phyloP scores from a whole-genome alignment of 2,888 invertebrate species.

The Nomada flava region DNA sequence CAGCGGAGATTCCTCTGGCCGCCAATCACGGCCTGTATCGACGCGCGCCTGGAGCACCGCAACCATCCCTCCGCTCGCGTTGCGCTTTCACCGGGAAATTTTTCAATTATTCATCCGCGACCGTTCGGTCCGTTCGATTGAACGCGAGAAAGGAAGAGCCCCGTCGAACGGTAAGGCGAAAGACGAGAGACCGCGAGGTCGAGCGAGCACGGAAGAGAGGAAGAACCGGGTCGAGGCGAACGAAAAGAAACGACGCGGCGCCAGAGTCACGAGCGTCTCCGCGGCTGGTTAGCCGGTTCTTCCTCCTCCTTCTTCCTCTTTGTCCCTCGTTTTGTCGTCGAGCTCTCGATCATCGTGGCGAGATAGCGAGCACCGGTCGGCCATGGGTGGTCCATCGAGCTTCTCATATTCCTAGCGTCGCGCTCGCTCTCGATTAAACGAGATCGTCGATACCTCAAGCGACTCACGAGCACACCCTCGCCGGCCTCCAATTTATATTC shows the following conservation, averaged over 20 bases:
- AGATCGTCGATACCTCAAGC: constrained; percentile 56
- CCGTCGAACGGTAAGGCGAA: constrained; percentile 8
- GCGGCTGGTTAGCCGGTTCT: constrained; percentile 20
- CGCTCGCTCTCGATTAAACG: constrained; percentile 51
- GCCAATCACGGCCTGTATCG: constrained; percentile 33
- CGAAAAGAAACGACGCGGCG: constrained; percentile 20
- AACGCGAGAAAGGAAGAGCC: neutral
- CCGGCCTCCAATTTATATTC: constrained; percentile 46
- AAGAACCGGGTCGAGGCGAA: constrained; percentile 26
- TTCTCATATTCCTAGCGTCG: constrained; percentile 63
- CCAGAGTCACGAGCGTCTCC: constrained; percentile 44
- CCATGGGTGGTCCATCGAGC: constrained; percentile 63
- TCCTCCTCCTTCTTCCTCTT: neutral
- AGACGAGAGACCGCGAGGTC: constrained; percentile 31
- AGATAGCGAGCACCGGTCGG: constrained; percentile 46
- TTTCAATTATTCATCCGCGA: no score
- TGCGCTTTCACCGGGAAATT: constrained; percentile 16
- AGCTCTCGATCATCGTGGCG: constrained; percentile 58
- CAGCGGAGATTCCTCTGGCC: constrained; percentile 5
- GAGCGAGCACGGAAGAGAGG: constrained; percentile 9
- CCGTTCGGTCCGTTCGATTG: constrained; percentile 1
- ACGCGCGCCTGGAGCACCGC: constrained; percentile 1
- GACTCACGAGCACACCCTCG: constrained; percentile 19
- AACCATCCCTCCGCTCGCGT: constrained; percentile 3
- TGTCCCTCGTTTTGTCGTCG: constrained; percentile 53